Conservation (phyloP, 2,888 invertebrate genomes). For the Caradrina kadenii region DNA sequence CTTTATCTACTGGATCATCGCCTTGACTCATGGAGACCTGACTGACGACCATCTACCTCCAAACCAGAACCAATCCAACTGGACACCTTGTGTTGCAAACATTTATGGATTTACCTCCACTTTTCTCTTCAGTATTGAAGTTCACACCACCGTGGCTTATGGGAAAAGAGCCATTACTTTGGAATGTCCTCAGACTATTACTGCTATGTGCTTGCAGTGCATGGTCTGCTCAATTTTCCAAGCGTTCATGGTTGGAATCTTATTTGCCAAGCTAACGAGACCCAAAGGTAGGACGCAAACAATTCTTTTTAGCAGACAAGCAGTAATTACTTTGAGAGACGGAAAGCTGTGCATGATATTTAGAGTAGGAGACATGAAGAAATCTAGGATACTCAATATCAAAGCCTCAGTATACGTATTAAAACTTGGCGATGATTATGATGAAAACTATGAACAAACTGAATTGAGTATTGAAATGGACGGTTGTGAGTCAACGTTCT, state of each 20-base stretch:
- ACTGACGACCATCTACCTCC: conserved; percentile 91
- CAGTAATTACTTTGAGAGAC: conserved; percentile 96
- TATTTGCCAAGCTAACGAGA: conserved; percentile 98
- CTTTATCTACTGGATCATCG: conserved; percentile 97
- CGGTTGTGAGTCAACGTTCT: conserved; percentile 97
- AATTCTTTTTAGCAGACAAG: conserved; percentile 96
- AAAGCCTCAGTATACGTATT: conserved; percentile 96
- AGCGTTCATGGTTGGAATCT: conserved; percentile 95
- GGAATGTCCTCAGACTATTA: conserved; percentile 98
- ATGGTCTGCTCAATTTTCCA: conserved; percentile 97
- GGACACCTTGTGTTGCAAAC: conserved; percentile 96
- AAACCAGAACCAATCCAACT: conserved; percentile 89
- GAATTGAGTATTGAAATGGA: conserved; percentile 94
- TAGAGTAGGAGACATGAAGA: conserved; percentile 98
- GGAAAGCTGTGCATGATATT: conserved; percentile 96
- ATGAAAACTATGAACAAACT: conserved; percentile 95
- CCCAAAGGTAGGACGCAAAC: conserved; percentile 98
- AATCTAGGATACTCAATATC: conserved; percentile 98
- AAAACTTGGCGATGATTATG: conserved; percentile 94
- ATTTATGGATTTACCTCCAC: conserved; percentile 97
- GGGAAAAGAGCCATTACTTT: conserved; percentile 96
- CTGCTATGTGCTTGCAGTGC: conserved; percentile 98
- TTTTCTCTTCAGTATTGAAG: conserved; percentile 98
- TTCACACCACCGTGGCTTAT: conserved; percentile 98
- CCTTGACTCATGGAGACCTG: conserved; percentile 97